A percentile compares a stretch with the other conserved stretches of the same genome.
Conservation (phyloP, 2,888 invertebrate species). For the Hydraecia micacea region DNA sequence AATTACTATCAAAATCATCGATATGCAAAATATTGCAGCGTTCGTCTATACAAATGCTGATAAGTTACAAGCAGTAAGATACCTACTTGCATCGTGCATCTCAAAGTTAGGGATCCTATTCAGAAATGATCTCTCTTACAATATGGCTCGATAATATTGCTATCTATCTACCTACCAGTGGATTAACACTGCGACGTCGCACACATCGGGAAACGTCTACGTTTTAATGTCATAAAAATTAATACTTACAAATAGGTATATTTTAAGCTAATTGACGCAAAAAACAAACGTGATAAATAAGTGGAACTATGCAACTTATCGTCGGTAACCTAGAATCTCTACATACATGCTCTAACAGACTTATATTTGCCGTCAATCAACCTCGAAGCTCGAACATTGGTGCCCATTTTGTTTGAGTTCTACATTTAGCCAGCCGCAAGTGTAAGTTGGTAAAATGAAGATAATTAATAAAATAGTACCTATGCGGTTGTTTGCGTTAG, state of each 20-base stretch:
- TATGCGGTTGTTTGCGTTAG: conserved; percentile 53
- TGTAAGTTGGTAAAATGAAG: conserved; percentile 35
- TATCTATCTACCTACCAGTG: neutral
- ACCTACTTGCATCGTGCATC: too few species aligned
- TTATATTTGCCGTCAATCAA: conserved; percentile 11
- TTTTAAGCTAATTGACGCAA: conserved; percentile 22
- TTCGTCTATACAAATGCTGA: neutral
- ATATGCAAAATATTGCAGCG: too few species aligned
- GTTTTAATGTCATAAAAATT: conserved; percentile 8
- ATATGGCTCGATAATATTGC: neutral
- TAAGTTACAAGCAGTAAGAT: neutral
- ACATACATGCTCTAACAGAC: conserved; percentile 15
- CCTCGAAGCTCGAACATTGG: neutral
- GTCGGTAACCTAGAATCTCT: conserved; percentile 30
- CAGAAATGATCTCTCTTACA: neutral
- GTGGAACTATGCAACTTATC: conserved; percentile 27
- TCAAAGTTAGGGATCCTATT: too few species aligned
- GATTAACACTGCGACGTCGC: neutral
- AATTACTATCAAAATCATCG: too few species aligned
- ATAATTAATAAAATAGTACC: conserved; percentile 56
- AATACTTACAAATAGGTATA: neutral
- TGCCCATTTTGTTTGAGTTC: conserved; percentile 14
- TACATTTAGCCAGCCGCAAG: conserved; percentile 27
- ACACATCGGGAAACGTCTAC: neutral
- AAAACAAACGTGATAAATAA: conserved; percentile 22